A percentile compares a stretch with the other conserved stretches of the same genome.
These are phyloP conservation scores for Pemphredon lugubris DNA, from an alignment of 2,888 invertebrate genomes.

Conservation along the genomic window DNA sequence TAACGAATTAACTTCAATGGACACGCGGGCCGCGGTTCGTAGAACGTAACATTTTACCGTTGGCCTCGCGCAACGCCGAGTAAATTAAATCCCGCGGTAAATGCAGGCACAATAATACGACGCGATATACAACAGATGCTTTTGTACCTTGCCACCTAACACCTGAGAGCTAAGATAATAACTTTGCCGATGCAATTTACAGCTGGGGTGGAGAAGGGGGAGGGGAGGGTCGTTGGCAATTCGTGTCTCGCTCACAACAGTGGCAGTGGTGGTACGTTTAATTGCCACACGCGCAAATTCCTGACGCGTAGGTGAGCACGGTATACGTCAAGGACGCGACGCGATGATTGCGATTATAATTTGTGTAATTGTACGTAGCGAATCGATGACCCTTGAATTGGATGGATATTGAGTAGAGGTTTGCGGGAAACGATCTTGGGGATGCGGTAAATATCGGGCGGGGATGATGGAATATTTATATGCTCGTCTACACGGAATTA, in stretches of 20 bases:
- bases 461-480: no score
- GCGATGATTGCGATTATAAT: no score
- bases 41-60: constrained; percentile 27
- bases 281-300: background rate
- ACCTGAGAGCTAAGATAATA: constrained; percentile 10
- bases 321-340: no score
- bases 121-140: constrained; percentile 1
- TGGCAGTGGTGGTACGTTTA: background rate
- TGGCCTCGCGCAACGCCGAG: constrained; percentile 13
- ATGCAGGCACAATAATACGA: constrained; percentile 29
- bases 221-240: background rate
- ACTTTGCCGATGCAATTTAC: constrained; percentile 11
- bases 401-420: no score
- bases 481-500: no score
- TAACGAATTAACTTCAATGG: constrained; percentile 41
- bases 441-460: no score
- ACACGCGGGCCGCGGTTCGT: constrained; percentile 19
- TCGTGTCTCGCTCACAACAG: background rate
- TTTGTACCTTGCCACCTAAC: constrained; percentile 3
- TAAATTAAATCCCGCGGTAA: constrained; percentile 33
- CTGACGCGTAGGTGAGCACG: no score
- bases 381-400: no score
- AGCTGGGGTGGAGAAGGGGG: background rate
- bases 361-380: no score
- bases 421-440: no score